Evolutionary conservation across 2,797 vertebrate species (phyloP).

Genomic region (Octomys mimax): DNA sequence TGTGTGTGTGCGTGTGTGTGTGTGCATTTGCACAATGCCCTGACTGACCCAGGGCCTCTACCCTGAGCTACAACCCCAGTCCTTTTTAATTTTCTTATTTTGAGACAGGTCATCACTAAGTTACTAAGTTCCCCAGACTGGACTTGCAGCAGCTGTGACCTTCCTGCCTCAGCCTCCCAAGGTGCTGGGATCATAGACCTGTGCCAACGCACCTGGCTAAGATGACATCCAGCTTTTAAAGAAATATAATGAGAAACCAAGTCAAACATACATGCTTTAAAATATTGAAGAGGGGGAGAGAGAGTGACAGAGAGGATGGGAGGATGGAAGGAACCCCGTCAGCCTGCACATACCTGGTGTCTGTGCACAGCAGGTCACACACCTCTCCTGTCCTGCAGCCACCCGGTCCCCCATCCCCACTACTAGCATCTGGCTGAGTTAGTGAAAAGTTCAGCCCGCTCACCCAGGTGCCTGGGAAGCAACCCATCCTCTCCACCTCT

Average conservation of each 20-base stretch:
- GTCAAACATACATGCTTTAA: not conserved
- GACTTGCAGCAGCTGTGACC: not conserved
- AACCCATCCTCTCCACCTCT: not conserved
- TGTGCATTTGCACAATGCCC: not conserved
- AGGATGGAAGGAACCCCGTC: too few relatives aligned
- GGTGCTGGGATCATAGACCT: not conserved
- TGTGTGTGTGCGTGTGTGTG: not conserved
- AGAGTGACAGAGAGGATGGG: not conserved
- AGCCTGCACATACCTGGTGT: accelerated
- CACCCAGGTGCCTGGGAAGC: not conserved
- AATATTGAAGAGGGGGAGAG: not conserved
- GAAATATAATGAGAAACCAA: not conserved
- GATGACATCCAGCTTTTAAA: not conserved
- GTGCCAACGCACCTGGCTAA: not conserved
- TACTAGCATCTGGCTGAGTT: not conserved
- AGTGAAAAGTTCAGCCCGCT: not conserved
- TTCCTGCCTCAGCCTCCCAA: not conserved
- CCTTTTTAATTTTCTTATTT: not conserved
- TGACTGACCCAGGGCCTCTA: not conserved
- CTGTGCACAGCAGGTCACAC: accelerated
- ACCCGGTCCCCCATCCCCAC: not conserved
- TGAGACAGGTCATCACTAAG: not conserved
- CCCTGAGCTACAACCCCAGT: not conserved
- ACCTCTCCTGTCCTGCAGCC: accelerated
- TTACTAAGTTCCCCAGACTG: not conserved